A percentile compares a stretch with the other conserved stretches of the same genome.
Conservation (phyloP, 2,797 vertebrate genomes). For the Myiothlypis chrysogaster region DNA sequence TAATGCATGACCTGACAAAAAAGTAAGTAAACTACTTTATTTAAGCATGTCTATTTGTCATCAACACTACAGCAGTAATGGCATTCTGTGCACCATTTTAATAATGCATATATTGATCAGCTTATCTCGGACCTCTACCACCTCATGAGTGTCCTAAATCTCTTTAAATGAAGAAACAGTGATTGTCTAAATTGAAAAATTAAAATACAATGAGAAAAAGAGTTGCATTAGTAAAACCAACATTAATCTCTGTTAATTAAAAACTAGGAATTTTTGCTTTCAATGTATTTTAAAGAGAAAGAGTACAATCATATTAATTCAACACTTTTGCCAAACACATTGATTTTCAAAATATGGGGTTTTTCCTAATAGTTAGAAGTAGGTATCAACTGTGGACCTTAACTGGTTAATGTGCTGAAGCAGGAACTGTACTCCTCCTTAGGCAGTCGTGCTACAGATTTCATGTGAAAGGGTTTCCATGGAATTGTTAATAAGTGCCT, state of each 20-base stretch:
- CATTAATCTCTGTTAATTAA: slow-evolving; percentile 26
- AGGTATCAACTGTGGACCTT: not conserved
- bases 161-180: slow-evolving; percentile 40
- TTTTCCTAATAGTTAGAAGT: not conserved
- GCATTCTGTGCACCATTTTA: slow-evolving; percentile 70
- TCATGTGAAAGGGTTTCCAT: not conserved
- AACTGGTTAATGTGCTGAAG: not conserved
- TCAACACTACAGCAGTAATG: slow-evolving; percentile 61
- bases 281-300: slow-evolving; percentile 4
- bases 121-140: slow-evolving; percentile 55
- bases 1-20: slow-evolving; percentile 78
- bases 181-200: slow-evolving; percentile 53
- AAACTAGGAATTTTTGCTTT: not conserved
- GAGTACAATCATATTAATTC: not conserved
- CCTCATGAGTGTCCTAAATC: slow-evolving; percentile 42
- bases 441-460: not conserved
- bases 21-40: slow-evolving; percentile 75
- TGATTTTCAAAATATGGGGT: not conserved
- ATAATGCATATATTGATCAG: slow-evolving; percentile 75
- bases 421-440: not conserved
- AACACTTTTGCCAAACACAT: not conserved
- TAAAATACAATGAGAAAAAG: slow-evolving; percentile 49
- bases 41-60: slow-evolving; percentile 76
- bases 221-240: slow-evolving; percentile 43
- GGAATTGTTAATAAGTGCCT: not conserved